Percentiles rank a stretch among this genome's conserved stretches.
Evolutionary conservation across 2,797 vertebrate genomes (phyloP).

Genomic region (Anguilla megastoma): DNA sequence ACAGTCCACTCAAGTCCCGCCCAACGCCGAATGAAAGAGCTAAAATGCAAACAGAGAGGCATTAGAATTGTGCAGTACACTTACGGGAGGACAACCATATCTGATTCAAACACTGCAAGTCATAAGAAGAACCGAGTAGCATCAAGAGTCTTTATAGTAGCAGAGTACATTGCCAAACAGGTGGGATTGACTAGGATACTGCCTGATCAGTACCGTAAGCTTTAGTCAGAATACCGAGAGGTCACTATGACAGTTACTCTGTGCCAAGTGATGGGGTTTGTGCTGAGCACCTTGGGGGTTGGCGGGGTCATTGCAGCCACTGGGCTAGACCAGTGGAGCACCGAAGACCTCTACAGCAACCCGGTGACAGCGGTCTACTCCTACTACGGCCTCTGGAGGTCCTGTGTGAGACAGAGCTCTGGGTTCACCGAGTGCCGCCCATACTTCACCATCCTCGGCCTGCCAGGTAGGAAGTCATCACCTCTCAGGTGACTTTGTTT

Average conservation of each 20-base stretch:
- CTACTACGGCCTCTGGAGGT: conserved; percentile 88
- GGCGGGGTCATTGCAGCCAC: conserved; percentile 78
- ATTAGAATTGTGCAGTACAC: conserved; percentile 37
- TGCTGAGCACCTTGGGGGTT: conserved; percentile 74
- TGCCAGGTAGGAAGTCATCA: conserved; percentile 75
- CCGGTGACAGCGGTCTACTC: conserved; percentile 80
- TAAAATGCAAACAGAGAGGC: conserved; percentile 55
- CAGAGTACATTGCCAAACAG: not conserved
- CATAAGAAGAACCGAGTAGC: not conserved
- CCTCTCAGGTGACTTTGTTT: not conserved
- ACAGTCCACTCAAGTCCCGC: not conserved
- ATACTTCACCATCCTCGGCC: conserved; percentile 83
- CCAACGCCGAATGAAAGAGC: conserved; percentile 41
- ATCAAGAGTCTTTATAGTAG: not conserved
- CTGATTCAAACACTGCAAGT: conserved; percentile 49
- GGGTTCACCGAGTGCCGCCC: conserved; percentile 86
- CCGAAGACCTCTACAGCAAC: conserved; percentile 80
- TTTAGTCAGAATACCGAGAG: not conserved
- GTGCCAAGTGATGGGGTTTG: conserved; percentile 82
- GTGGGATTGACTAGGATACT: not conserved
- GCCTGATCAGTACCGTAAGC: not conserved
- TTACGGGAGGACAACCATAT: conserved; percentile 46
- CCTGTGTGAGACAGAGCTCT: conserved; percentile 80
- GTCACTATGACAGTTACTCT: conserved; percentile 75
- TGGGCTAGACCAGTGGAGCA: conserved; percentile 84